Percentiles rank a stretch among this genome's conserved stretches.
Conservation (phyloP, 2,888 invertebrate genomes). For the Alviniconcha strummeri region DNA sequence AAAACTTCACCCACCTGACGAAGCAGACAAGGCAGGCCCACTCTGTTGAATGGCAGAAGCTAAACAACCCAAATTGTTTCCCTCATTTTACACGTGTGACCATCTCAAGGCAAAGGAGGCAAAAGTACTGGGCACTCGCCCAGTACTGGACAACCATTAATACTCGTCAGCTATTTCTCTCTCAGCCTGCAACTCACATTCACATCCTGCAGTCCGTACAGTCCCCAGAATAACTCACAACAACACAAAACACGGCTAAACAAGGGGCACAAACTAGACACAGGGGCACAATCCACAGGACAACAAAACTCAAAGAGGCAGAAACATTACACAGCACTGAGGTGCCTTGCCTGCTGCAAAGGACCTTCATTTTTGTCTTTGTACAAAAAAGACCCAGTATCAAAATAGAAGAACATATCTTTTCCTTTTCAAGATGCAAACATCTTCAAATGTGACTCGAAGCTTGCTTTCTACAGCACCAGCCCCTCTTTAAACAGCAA, state of each 20-base stretch:
- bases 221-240: not conserved
- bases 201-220: too few relatives aligned
- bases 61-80: too few relatives aligned
- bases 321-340: not conserved
- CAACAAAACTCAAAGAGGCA: not conserved
- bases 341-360: not conserved
- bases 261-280: not conserved
- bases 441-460: not conserved
- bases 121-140: too few relatives aligned
- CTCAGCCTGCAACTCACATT: too few relatives aligned
- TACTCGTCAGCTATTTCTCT: too few relatives aligned
- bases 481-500: not conserved
- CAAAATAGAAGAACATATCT: slow-evolving; percentile 4
- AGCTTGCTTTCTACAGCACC: too few relatives aligned
- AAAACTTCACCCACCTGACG: too few relatives aligned
- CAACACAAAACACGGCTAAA: not conserved
- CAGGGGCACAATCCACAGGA: not conserved
- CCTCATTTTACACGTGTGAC: too few relatives aligned
- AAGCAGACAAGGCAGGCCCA: too few relatives aligned
- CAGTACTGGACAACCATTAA: too few relatives aligned
- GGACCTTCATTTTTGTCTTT: not conserved
- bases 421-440: not conserved
- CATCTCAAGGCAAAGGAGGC: too few relatives aligned
- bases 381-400: slow-evolving; percentile 11
- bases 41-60: too few relatives aligned